phyloP scores from a whole-genome alignment of 2,888 invertebrate species.

The Ectobius pallidus region DNA sequence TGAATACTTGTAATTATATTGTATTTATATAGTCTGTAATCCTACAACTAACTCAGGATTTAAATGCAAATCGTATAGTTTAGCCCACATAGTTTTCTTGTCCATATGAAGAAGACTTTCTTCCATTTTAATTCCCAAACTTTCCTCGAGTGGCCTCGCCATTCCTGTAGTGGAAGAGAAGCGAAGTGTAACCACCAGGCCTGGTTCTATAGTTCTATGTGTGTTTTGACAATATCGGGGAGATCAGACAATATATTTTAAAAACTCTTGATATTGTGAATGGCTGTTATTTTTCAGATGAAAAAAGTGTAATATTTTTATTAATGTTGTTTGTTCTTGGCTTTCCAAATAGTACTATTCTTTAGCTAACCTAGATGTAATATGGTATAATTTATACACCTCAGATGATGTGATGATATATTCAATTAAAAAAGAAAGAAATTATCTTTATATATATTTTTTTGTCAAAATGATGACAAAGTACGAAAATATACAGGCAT shows the following conservation, averaged over 20 bases:
- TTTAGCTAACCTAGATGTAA: background rate
- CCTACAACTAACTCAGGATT: too few species aligned
- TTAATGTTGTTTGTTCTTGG: conserved; percentile 41
- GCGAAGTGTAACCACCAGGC: conserved; percentile 6
- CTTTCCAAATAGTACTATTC: conserved; percentile 17
- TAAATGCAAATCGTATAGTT: too few species aligned
- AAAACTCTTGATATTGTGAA: conserved; percentile 42
- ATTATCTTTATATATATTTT: too few species aligned
- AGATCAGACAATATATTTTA: conserved; percentile 45
- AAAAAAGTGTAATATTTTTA: conserved; percentile 44
- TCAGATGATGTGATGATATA: background rate
- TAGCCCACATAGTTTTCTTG: background rate
- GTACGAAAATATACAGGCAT: too few species aligned
- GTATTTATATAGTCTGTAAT: too few species aligned
- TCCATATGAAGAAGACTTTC: background rate
- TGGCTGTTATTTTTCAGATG: conserved; percentile 43
- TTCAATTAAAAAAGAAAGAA: too few species aligned
- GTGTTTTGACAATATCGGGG: conserved; percentile 45
- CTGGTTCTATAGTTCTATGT: conserved; percentile 36
- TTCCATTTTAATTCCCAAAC: conserved; percentile 3
- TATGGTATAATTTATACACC: background rate
- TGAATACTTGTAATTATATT: too few species aligned
- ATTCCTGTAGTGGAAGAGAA: background rate
- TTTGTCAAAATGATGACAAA: too few species aligned
- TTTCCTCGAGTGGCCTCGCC: conserved; percentile 4